phyloP scores from a whole-genome alignment of 2,113 vertebrate genomes.

The Hypanus sabinus region DNA sequence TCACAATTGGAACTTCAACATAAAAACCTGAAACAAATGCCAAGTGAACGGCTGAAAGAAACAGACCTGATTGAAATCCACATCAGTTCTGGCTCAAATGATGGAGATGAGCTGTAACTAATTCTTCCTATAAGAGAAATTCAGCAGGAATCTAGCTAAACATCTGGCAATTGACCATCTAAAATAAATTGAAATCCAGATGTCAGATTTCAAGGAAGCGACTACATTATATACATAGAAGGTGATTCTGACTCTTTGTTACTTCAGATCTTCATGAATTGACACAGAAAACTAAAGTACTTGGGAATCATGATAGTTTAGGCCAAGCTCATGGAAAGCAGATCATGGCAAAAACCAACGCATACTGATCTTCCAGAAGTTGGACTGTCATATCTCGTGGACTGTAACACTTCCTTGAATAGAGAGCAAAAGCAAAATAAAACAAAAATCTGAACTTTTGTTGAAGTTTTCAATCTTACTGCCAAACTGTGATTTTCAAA shows the following conservation, averaged over 20 bases:
- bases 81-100: not conserved
- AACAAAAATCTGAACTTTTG: not conserved
- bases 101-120: not conserved
- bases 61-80: not conserved
- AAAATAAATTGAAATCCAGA: not conserved
- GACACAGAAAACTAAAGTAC: not conserved
- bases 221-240: not conserved
- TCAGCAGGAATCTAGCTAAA: not conserved
- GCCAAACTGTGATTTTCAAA: not conserved
- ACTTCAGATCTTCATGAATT: not conserved
- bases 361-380: not conserved
- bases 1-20: not conserved
- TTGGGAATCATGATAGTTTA: not conserved
- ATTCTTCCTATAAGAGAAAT: not conserved
- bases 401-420: not conserved
- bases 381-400: not conserved
- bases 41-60: not conserved
- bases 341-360: not conserved
- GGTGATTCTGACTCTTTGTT: not conserved
- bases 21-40: not conserved
- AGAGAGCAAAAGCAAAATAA: not conserved
- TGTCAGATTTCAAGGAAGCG: not conserved
- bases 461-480: not conserved
- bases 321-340: not conserved
- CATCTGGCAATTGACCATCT: not conserved